Base-by-base conservation (phyloP, 1,140 invertebrate species). In the Papilio aristodemus region DNA sequence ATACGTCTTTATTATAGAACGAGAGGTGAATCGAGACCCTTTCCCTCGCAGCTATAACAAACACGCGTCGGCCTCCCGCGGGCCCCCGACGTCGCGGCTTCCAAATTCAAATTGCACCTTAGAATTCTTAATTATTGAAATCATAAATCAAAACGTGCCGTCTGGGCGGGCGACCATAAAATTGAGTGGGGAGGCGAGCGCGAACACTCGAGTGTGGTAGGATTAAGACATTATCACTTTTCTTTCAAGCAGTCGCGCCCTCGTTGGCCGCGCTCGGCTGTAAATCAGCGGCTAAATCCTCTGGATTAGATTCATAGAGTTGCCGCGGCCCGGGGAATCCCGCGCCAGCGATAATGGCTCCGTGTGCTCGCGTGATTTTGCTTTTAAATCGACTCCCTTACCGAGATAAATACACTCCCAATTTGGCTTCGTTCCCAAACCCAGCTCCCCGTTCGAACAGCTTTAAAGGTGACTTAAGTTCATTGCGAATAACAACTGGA, bases 161-260 rank as follows among this genome's bases (percentile, higher is more conserved):
- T 89, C 89, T 89, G 87, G 76, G 87, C 85, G 83, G 80, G 81
- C 83, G 81, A 86, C 88, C 89, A 88, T 90, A 90, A 91, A 91
- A 90, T 88, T 84, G 74, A 59, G 79, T 79, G 84, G 82, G 81
- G 81, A 73, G 62, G 46, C 63, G 68, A 63, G 67, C 68, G 69
- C 57, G 78, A 76, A 78, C 80, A 73, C 75, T 89, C 86, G 76
- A 90, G 86, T 89, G 87, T 89, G 86, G 84, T 87, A 84, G 89
- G 90, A 92, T 92, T 92, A 92, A 92, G 91, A 92, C 90, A 92
- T 92, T 92, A 92, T 92, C 89, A 92, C 90, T 92, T 92, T 92
- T 92, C 90, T 90, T 92, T 91, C 77, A 75, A 87, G 80, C 80
- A 88, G 80, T 81, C 80, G 83, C 83, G 86, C 85, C 86, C 86